Evolutionary conservation across 2,888 invertebrate genomes (phyloP).

Genomic region (Aromia moschata): DNA sequence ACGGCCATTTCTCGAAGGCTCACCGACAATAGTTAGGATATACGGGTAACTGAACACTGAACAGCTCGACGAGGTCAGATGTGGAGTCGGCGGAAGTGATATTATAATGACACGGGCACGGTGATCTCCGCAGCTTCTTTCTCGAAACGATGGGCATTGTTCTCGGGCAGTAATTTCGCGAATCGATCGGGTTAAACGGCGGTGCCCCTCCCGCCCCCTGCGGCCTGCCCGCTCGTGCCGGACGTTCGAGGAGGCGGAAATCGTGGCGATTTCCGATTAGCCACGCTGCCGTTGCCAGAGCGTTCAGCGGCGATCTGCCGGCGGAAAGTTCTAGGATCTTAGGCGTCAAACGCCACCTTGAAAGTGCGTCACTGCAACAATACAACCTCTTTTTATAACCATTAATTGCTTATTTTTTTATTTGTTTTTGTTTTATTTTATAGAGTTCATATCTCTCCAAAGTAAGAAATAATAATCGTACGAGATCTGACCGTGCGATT

Average conservation of each 20-base stretch:
- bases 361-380: no score
- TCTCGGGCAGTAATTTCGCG: slow-evolving; percentile 56
- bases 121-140: slow-evolving; percentile 54
- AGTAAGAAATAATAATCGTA: no score
- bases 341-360: no score
- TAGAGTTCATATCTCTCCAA: no score
- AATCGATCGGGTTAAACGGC: slow-evolving; percentile 57
- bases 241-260: slow-evolving; percentile 55
- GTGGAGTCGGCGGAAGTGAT: slow-evolving; percentile 56
- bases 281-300: no score
- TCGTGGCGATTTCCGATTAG: slow-evolving; percentile 54
- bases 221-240: slow-evolving; percentile 51
- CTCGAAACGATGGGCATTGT: slow-evolving; percentile 55
- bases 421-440: no score
- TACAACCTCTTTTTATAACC: no score
- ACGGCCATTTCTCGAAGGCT: slow-evolving; percentile 29
- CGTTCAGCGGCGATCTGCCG: no score
- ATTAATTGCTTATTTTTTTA: no score
- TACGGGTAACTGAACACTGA: slow-evolving; percentile 61
- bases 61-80: slow-evolving; percentile 57
- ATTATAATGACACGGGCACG: slow-evolving; percentile 57
- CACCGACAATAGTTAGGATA: slow-evolving; percentile 56
- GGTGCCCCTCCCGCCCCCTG: no score
- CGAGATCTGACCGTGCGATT: no score
- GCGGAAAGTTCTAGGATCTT: no score